Evolutionary conservation across 2,113 vertebrate species (phyloP).

Genomic region (Himantopus leucocephalus): DNA sequence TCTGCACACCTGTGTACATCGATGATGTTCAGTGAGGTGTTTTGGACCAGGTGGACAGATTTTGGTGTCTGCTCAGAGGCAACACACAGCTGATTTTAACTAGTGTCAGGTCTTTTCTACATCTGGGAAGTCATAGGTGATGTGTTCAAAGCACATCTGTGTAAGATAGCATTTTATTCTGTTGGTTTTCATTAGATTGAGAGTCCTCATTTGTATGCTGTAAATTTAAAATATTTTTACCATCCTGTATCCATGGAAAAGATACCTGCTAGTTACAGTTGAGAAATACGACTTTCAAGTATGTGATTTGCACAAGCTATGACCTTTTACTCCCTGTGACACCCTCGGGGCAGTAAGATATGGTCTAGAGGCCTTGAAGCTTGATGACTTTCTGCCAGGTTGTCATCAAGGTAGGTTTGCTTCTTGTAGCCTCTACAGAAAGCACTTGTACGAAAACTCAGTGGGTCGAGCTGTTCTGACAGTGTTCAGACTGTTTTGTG

Average conservation of each 20-base stretch:
- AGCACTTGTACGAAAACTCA: neutral
- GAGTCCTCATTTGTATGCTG: neutral
- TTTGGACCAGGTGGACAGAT: neutral
- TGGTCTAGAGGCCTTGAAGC: neutral
- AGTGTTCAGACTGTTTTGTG: neutral
- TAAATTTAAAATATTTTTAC: neutral
- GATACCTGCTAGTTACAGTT: neutral
- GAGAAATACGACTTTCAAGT: neutral
- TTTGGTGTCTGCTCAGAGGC: neutral
- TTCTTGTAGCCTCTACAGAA: neutral
- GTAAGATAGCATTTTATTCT: neutral
- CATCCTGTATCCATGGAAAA: neutral
- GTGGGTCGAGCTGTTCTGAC: neutral
- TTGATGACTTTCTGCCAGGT: neutral
- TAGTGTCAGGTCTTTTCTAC: neutral
- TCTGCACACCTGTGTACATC: neutral
- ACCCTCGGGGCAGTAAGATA: neutral
- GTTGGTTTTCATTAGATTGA: neutral
- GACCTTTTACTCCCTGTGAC: neutral
- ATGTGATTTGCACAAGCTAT: neutral
- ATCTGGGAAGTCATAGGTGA: neutral
- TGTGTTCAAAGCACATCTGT: neutral
- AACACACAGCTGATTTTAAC: neutral
- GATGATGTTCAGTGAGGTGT: neutral
- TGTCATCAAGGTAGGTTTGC: neutral